phyloP scores from a whole-genome alignment of 1,140 invertebrate species.

The Scaptomyza montana region DNA sequence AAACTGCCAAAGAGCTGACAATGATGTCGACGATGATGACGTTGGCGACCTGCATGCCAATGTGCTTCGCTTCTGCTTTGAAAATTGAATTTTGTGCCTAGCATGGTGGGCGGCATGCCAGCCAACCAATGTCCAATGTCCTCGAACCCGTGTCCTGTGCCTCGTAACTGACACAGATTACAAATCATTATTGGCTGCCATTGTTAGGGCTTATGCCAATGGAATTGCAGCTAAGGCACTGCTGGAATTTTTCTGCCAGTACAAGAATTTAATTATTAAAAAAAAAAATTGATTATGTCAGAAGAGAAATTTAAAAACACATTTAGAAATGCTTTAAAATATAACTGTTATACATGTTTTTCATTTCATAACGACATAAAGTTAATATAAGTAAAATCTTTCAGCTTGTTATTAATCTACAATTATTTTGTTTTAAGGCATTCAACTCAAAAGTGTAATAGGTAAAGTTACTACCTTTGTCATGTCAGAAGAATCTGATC shows the following conservation, averaged over 20 bases:
- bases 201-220: conserved; percentile 30
- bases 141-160: conserved; percentile 25
- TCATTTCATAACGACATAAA: too few relatives aligned
- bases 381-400: too few relatives aligned
- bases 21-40: conserved; percentile 47
- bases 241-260: background rate
- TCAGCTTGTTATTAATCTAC: too few relatives aligned
- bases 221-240: conserved; percentile 9
- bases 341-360: too few relatives aligned
- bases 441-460: too few relatives aligned
- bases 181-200: conserved; percentile 53
- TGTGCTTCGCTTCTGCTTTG: conserved; percentile 25
- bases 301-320: too few relatives aligned
- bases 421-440: too few relatives aligned
- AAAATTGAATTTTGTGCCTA: conserved; percentile 55
- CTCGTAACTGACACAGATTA: conserved; percentile 45
- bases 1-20: conserved; percentile 66
- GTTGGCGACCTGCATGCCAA: conserved; percentile 59
- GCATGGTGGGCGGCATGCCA: conserved; percentile 32
- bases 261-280: conserved; percentile 2
- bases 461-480: too few relatives aligned
- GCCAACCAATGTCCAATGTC: conserved; percentile 14
- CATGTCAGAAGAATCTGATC: too few relatives aligned
- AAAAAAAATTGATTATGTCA: background rate
- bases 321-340: too few relatives aligned